Evolutionary conservation across 2,888 invertebrate genomes (phyloP).

Genomic region (Drosophila incognita): DNA sequence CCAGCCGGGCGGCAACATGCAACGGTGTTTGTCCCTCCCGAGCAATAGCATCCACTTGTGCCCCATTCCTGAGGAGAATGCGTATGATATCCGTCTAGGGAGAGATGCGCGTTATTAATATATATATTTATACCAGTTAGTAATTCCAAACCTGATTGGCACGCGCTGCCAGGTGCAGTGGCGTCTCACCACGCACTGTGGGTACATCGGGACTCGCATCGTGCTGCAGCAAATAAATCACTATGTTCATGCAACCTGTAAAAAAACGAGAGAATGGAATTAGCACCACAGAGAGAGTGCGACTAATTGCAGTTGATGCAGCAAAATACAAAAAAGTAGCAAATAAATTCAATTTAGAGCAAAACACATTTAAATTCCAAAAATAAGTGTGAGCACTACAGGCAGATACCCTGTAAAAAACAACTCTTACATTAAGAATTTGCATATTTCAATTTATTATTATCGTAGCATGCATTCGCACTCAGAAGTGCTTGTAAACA

Average conservation of each 20-base stretch:
- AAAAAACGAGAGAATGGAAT: background rate
- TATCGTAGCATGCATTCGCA: no score
- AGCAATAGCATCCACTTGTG: constrained; percentile 90
- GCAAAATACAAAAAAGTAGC: no score
- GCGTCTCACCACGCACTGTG: constrained; percentile 98
- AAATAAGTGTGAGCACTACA: no score
- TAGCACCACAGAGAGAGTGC: background rate
- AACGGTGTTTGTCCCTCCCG: constrained; percentile 97
- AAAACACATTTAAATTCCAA: no score
- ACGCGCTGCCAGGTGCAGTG: constrained; percentile 97
- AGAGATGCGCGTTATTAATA: background rate
- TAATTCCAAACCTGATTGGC: constrained; percentile 89
- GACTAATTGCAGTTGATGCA: background rate
- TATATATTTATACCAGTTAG: background rate
- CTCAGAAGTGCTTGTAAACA: no score
- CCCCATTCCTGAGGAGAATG: constrained; percentile 96
- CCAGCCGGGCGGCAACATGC: constrained; percentile 96
- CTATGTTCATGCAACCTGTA: constrained; percentile 97
- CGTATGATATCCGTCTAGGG: constrained; percentile 96
- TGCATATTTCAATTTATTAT: no score
- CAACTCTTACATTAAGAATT: no score
- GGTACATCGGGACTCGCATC: constrained; percentile 97
- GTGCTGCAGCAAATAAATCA: constrained; percentile 96
- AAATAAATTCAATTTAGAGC: no score
- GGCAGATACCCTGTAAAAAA: background rate